Conservation (phyloP, 1,140 invertebrate genomes). For the Euura lappo region DNA sequence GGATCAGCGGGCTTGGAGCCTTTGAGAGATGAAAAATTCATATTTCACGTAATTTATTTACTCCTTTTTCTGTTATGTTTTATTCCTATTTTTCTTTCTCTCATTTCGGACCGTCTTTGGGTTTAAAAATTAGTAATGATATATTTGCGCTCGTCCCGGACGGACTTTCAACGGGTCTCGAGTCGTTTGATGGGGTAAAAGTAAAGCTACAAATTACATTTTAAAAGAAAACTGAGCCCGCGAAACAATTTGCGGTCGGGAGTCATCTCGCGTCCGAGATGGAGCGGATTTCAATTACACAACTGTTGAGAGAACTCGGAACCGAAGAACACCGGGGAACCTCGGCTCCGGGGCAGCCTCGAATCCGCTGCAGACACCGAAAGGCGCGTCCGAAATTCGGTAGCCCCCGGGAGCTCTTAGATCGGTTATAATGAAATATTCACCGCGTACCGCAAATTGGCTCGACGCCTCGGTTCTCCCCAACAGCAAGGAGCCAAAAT, state of each 20-base stretch:
- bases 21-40: too few relatives aligned
- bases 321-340: conserved; percentile 30
- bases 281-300: conserved; percentile 55
- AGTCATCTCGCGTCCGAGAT: conserved; percentile 35
- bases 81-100: too few relatives aligned
- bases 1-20: too few relatives aligned
- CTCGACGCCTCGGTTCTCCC: conserved; percentile 17
- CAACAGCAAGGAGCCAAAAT: conserved; percentile 44
- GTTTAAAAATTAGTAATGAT: too few relatives aligned
- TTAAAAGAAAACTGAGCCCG: conserved; percentile 5
- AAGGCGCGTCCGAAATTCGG: conserved; percentile 58
- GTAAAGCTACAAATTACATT: conserved; percentile 7
- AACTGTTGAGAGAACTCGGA: conserved; percentile 46
- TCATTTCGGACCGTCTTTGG: too few relatives aligned
- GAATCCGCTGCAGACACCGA: neutral
- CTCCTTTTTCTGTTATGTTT: too few relatives aligned
- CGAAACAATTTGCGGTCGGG: conserved; percentile 52
- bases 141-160: too few relatives aligned
- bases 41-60: too few relatives aligned
- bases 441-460: conserved; percentile 59
- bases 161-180: too few relatives aligned
- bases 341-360: neutral
- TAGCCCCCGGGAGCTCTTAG: conserved; percentile 45
- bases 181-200: neutral
- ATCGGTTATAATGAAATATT: conserved; percentile 57